Base-by-base conservation (phyloP, 1,140 invertebrate genomes). In the Sycobia sp. region DNA sequence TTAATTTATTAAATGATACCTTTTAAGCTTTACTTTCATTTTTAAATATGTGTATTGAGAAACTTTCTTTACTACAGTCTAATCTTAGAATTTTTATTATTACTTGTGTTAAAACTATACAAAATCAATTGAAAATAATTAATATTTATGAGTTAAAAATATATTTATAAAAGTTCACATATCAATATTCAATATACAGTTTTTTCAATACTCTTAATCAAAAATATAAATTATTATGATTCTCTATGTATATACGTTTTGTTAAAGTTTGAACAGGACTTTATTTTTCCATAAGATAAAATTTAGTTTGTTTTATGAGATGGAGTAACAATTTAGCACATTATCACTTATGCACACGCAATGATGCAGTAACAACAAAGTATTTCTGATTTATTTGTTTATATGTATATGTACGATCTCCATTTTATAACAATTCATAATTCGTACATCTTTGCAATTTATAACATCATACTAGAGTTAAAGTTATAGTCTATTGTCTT, bases 401-500 rank as follows among this genome's bases (percentile, higher is more conserved):
- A 56, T 43, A 32, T 32, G 10, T 56, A 41, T 57, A 62, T 44
- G 43, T 53, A 54, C 36, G n/a, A 14, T 20, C 16, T 64, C 59
- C 58, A 29, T 25, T 46, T 51, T 36, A 47, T 47, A 51, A 67
- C 62, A 71, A 62, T 62, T 66, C 43, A 66, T 55, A 58, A 66
- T 67, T 66, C 39, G 59, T 63, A 67, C 39, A 53, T 44, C 22
- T 57, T 67, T 44, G n/a, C 32, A 32, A 36, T 49, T 43, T 49
- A 39, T 53, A 61, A 61, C 20, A 46, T n/a, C 53, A 29, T 53
- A 54, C n/a, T 56, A 34, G 60, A 63, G 57, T 63, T 62, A 56
- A 39, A 43, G 27, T 72, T 73, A 73, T 72, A 67, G 67, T 69
- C 76, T 78, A 78, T 78, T 78, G 76, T 78, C 76, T 76, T 64